Base-by-base conservation (phyloP, 2,113 vertebrate species). In the Carassius auratus region DNA sequence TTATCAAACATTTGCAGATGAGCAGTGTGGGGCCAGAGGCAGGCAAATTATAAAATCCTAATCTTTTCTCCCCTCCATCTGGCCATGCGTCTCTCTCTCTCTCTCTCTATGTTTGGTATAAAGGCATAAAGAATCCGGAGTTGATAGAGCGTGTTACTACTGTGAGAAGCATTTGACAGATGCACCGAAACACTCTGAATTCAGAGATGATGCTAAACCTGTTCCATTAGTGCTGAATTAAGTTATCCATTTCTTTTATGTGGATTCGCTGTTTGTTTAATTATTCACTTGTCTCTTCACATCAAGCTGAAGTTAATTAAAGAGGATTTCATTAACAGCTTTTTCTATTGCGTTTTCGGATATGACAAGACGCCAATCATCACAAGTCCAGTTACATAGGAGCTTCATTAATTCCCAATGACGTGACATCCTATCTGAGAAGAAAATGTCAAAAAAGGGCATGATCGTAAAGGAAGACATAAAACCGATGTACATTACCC, bases 1-100 rank as follows among this genome's bases (percentile, higher is more conserved):
- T 94, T 94, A 95, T 95, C 94, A 83, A 90, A 88, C 81, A 19
- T 75, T 85, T 88, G 91, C 94, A 95, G 94, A 90, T 69, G 92
- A 92, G 88, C 55, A 84, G 83, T 85, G 89, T 83, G 87, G 90
- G 88, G 89, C 89, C 88, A 91, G 85, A 90, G 91, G 89, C 89
- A 85, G 84, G 88, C 84, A 48, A 86, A 84, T 86, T 83, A 89
- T 69, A 83, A 88, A 81, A 83, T 73, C 90, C 92, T 92, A 92
- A 93, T 93, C 93, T 89, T 88, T 89, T 90, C 88, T 55, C 38
- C 88, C 90, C 85, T 80, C 85, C 89, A 90, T 83, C 85, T 89
- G 87, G 66, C 10, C 87, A 85, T 88, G 90, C 87, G 88, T 88
- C 90, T 81, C 76, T 71, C 71, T n/a, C 66, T 75, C 83, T 87